phyloP scores from a whole-genome alignment of 2,888 invertebrate genomes.

The Eristalinus aeneus region DNA sequence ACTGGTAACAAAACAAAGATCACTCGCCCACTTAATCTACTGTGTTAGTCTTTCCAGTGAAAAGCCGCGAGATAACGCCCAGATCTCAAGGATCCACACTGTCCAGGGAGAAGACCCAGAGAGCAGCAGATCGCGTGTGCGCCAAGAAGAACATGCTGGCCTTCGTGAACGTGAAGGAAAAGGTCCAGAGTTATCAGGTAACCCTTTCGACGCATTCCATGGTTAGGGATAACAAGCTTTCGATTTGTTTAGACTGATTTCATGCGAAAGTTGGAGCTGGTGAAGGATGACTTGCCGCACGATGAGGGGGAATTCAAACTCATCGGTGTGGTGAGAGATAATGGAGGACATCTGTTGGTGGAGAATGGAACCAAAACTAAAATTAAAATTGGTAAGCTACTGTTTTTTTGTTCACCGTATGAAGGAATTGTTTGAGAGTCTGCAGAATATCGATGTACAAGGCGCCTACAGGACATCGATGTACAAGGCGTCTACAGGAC shows the following conservation, averaged over 20 bases:
- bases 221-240: not conserved
- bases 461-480: no score
- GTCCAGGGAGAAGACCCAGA: not conserved
- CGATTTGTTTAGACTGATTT: constrained; percentile 29
- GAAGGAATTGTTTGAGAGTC: no score
- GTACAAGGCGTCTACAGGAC: no score
- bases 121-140: not conserved
- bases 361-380: constrained; percentile 1
- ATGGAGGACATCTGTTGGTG: constrained; percentile 1
- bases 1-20: not conserved
- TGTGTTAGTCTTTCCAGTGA: not conserved
- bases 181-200: constrained; percentile 39
- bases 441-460: no score
- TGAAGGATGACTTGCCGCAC: constrained; percentile 28
- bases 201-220: no score
- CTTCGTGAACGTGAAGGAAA: constrained; percentile 18
- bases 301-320: constrained; percentile 21
- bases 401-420: not conserved
- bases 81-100: not conserved
- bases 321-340: constrained; percentile 21
- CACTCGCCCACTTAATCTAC: not conserved
- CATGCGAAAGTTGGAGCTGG: constrained; percentile 18
- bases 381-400: constrained; percentile 27
- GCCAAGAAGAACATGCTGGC: constrained; percentile 24
- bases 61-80: constrained; percentile 14